Base-by-base conservation (phyloP, 2,113 vertebrate species). In the Podarcis cretensis region DNA sequence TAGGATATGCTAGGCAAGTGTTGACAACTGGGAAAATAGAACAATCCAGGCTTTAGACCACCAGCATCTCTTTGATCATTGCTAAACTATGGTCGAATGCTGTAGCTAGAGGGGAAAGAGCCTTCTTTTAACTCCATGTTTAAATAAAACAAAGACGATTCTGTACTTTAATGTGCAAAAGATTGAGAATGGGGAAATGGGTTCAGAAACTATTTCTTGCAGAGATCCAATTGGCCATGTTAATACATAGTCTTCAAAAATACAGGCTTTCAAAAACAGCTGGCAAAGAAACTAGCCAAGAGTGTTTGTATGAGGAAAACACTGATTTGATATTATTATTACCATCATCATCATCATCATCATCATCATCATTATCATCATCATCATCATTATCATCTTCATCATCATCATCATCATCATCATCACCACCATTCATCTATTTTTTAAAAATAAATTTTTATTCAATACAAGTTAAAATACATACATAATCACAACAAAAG, bases 31-130 rank as follows among this genome's bases (percentile, higher is more conserved):
- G 80, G 92, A 91, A 92, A 92, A 81, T 8, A 1, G 74, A 90
- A 65, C 66, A 89, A 32, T 73, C 89, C 23, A 25, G 84, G 59
- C 91, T 94, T 32, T 85, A 89, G 90, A 94, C 81, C 83, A 91
- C 80, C 84, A 82, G 48, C 59, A 69, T 87, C 92, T 92, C 59
- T 93, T 81, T 93, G 86, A 75, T 89, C 69, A 43, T 66, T 87
- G 35, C 57, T 90, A 82, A 89, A 65, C 85, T 91, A 23, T 25
- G 7, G 81, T 25, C 76, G 32, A 91, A 65, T 57, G 75, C 27
- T 27, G 23, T 77, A 84, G 83, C 81, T 63, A 86, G 89, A 93
- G 75, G 16, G 94, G 59, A 88, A 59, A 84, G 74, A 77, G 73
- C 30, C 6, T 54, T 25, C 89, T 32, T 76, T 43, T 77, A 79